Evolutionary conservation across 35 echinoderm and acorn worm genomes (phyloP).

Genomic region (Apostichopus californicus): DNA sequence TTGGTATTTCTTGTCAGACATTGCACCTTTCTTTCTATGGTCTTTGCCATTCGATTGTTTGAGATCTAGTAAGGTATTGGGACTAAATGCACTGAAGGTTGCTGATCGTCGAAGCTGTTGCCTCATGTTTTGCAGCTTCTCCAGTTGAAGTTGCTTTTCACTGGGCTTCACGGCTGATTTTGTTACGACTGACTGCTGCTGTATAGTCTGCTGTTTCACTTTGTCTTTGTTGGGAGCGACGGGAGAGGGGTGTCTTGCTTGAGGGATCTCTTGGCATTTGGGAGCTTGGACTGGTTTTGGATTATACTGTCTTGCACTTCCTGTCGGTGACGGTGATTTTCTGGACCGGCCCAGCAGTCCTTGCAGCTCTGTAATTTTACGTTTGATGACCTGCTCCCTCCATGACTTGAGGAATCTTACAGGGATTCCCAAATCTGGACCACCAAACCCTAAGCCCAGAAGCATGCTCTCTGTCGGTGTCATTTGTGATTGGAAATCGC

Average conservation of each 20-base stretch:
- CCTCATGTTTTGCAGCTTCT: slow-evolving; percentile 63
- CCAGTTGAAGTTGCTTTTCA: slow-evolving; percentile 63
- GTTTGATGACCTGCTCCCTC: slow-evolving; percentile 70
- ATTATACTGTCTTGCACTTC: slow-evolving; percentile 34
- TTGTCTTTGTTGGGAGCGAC: neutral
- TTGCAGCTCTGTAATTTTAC: slow-evolving; percentile 64
- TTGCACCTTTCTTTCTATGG: slow-evolving; percentile 39
- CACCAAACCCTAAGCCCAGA: slow-evolving; percentile 87
- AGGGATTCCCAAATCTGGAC: slow-evolving; percentile 78
- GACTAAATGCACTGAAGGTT: slow-evolving; percentile 58
- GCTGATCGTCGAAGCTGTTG: slow-evolving; percentile 49
- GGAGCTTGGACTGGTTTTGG: neutral
- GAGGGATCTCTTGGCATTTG: neutral
- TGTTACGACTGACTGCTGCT: neutral
- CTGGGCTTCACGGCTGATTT: slow-evolving; percentile 36
- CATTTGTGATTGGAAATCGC: slow-evolving; percentile 34
- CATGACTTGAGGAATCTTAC: slow-evolving; percentile 83
- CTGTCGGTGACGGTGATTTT: slow-evolving; percentile 41
- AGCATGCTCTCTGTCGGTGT: slow-evolving; percentile 85
- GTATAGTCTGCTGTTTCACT: neutral
- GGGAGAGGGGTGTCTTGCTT: neutral
- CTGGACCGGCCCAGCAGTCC: slow-evolving; percentile 29
- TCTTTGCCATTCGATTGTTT: slow-evolving; percentile 32
- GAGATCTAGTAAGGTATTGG: neutral
- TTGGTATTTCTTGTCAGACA: slow-evolving; percentile 54